Base-by-base conservation (phyloP, 2,888 invertebrate genomes). In the Loripinus fragilis region DNA sequence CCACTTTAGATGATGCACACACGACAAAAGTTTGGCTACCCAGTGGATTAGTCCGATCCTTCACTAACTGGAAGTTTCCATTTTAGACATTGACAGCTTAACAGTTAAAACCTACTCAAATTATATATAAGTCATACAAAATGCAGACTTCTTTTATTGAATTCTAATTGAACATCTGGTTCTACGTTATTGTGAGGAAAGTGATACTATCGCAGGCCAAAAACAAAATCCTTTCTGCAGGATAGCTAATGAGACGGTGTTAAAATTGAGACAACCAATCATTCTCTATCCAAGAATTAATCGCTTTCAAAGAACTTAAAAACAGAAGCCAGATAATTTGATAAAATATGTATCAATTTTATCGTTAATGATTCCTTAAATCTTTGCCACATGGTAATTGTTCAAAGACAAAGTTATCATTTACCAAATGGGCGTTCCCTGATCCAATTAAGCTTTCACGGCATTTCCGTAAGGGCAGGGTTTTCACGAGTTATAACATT, bases 281-380 rank as follows among this genome's bases (percentile, higher is more conserved):
- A 52, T 52, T 52, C 52, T 25, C 8, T 52, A 52, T 52, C 52
- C 52, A 60, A 60, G 33, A 60, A 60, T 33, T 60, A 33, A 60
- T 33, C 33, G 33, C 33, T 60, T 60, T 60, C 33, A 30, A 60
- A 60, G 33, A 33, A 60, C 60, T 60, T 60, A 33, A 60, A 60
- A 60, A 60, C 60, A 60, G 60, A 60, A 60, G 60, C 60, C 28
- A 60, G 60, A 60, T 60, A 60, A 60, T 60, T 30, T 33, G 60
- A 60, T 60, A 60, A 60, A 60, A 60, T 60, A 60, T 60, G 60
- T 60, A 60, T 60, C 60, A 60, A 60, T 60, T 60, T 60, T 60
- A 60, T 60, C 60, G 33, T 60, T 20, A 60, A 60, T 60, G 60
- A 60, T 60, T 60, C 60, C 60, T 60, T 52, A 60, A 60, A 60